Percentiles rank a stretch among this genome's conserved stretches.
These are phyloP conservation scores for Tetramorium bicarinatum DNA, from an alignment of 2,888 invertebrate genomes.

Conservation along the genomic window DNA sequence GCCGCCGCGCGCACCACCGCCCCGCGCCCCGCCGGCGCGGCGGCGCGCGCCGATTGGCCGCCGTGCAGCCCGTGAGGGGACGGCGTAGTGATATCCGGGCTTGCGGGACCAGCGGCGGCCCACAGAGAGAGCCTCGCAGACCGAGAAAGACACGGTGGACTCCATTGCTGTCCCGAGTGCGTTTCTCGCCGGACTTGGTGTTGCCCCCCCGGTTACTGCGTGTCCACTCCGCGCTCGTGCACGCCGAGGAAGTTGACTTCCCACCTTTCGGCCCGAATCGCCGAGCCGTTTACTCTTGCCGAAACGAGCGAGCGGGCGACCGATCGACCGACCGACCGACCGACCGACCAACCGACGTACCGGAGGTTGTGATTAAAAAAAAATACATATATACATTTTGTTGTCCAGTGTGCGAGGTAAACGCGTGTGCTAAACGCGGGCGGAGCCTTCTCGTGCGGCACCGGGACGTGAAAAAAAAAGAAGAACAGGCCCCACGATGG, in stretches of 20 bases:
- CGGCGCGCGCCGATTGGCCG: slow-evolving; percentile 63
- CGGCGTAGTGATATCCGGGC: slow-evolving; percentile 82
- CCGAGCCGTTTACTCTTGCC: neutral
- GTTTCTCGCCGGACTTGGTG: slow-evolving; percentile 84
- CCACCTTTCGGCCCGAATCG: slow-evolving; percentile 17
- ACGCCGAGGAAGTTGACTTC: slow-evolving; percentile 50
- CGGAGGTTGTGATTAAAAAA: slow-evolving; percentile 62
- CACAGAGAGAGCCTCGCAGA: slow-evolving; percentile 73
- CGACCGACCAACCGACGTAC: slow-evolving; percentile 16
- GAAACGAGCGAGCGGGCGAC: slow-evolving; percentile 9
- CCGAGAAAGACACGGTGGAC: slow-evolving; percentile 77
- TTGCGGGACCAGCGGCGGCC: slow-evolving; percentile 64
- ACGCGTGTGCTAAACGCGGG: slow-evolving; percentile 54
- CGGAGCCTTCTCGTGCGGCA: slow-evolving; percentile 59
- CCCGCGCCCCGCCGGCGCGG: slow-evolving; percentile 34
- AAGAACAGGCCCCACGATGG: slow-evolving; percentile 71
- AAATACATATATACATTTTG: slow-evolving; percentile 55
- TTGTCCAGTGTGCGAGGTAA: slow-evolving; percentile 67
- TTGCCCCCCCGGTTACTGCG: slow-evolving; percentile 59
- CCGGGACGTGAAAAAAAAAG: slow-evolving; percentile 50
- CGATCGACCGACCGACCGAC: slow-evolving; percentile 5
- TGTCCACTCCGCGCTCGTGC: slow-evolving; percentile 70
- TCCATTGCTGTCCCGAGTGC: slow-evolving; percentile 85
- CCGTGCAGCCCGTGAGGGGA: slow-evolving; percentile 88
- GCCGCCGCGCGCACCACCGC: slow-evolving; percentile 65